phyloP scores from a whole-genome alignment of 2,888 invertebrate species.

The Bimastos eiseni region DNA sequence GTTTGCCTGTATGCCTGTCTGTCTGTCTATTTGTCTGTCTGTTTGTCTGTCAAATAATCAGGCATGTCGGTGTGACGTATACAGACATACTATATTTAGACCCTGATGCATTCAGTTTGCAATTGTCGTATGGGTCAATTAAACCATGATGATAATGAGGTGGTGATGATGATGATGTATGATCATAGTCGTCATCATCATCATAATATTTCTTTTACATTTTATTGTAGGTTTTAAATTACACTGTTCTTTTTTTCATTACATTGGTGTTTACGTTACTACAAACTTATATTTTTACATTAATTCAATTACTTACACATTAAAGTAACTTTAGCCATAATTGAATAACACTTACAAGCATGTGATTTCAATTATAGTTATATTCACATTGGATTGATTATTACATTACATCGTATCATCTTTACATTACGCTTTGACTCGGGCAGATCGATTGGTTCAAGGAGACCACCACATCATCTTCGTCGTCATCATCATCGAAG shows the following conservation, averaged over 20 bases:
- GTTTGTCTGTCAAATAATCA: too few relatives aligned
- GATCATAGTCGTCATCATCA: too few relatives aligned
- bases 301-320: too few relatives aligned
- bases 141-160: neutral
- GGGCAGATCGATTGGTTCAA: conserved; percentile 36
- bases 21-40: too few relatives aligned
- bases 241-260: neutral
- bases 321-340: neutral
- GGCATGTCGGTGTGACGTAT: too few relatives aligned
- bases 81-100: too few relatives aligned
- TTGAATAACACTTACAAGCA: neutral
- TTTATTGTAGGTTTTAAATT: neutral
- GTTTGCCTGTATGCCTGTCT: too few relatives aligned
- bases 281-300: too few relatives aligned
- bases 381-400: neutral
- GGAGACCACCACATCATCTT: neutral
- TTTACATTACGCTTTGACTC: neutral
- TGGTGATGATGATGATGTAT: neutral
- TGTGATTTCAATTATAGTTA: neutral
- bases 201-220: neutral
- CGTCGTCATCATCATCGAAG: neutral
- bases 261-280: too few relatives aligned
- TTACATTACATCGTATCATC: neutral
- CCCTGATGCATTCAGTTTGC: too few relatives aligned
- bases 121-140: too few relatives aligned